Percentiles rank a stretch among this genome's conserved stretches.
phyloP scores from a whole-genome alignment of 2,888 invertebrate species.

The Aradus depressus region DNA sequence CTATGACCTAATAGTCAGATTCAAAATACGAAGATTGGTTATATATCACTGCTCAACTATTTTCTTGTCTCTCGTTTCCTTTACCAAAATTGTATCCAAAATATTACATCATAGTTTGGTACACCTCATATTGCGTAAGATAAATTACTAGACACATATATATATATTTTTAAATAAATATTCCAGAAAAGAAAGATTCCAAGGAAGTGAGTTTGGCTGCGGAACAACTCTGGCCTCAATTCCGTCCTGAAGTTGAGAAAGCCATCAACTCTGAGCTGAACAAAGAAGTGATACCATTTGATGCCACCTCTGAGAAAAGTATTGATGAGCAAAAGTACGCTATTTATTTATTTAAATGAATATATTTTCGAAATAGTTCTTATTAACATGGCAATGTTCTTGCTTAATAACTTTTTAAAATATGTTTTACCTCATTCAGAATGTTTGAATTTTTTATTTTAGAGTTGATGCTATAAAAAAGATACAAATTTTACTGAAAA shows the following conservation, averaged over 20 bases:
- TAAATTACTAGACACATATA: no score
- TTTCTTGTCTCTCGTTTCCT: no score
- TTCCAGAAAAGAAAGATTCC: no score
- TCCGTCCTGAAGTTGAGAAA: constrained; percentile 17
- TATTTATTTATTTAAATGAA: not conserved
- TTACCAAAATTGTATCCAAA: no score
- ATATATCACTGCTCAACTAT: no score
- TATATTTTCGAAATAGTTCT: not conserved
- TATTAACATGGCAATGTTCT: not conserved
- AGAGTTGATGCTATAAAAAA: constrained; percentile 79
- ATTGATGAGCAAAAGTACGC: constrained; percentile 82
- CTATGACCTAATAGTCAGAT: no score
- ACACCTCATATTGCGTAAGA: no score
- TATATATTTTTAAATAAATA: no score
- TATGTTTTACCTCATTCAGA: not conserved
- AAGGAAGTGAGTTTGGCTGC: not conserved
- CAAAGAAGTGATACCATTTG: constrained; percentile 63
- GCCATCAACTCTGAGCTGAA: constrained; percentile 53
- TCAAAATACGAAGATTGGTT: no score
- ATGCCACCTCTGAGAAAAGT: constrained; percentile 69
- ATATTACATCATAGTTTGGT: no score
- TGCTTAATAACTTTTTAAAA: no score
- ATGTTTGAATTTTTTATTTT: constrained; percentile 35
- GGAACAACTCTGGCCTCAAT: constrained; percentile 20
- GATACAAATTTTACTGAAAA: constrained; percentile 65